Evolutionary conservation across 1,140 invertebrate genomes (phyloP).

Genomic region (Lutraria rhynchaena): DNA sequence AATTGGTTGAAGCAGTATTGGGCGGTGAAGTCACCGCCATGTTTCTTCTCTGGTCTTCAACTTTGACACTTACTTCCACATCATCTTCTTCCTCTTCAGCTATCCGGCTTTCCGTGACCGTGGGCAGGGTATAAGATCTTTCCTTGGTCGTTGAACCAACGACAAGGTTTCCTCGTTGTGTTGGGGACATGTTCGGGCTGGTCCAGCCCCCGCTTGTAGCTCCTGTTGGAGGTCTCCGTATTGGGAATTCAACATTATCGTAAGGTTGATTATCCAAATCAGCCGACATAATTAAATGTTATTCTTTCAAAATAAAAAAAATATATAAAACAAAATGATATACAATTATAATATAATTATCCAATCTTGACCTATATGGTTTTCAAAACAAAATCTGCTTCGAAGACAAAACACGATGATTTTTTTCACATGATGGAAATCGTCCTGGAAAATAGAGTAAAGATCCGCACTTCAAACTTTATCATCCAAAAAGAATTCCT

Average conservation of each 20-base stretch:
- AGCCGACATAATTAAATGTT: conserved; percentile 30
- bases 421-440: too few relatives aligned
- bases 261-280: conserved; percentile 63
- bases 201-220: conserved; percentile 11
- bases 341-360: too few relatives aligned
- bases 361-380: too few relatives aligned
- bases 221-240: conserved; percentile 53
- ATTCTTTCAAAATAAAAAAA: conserved; percentile 11
- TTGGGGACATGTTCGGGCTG: conserved; percentile 26
- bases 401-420: too few relatives aligned
- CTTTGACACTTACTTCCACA: conserved; percentile 30
- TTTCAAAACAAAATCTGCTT: too few relatives aligned
- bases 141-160: conserved; percentile 22
- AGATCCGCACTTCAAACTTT: too few relatives aligned
- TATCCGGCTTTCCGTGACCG: conserved; percentile 59
- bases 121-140: conserved; percentile 42
- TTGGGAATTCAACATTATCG: conserved; percentile 71
- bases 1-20: not conserved
- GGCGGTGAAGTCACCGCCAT: not conserved
- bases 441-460: too few relatives aligned
- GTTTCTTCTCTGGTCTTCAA: conserved; percentile 45
- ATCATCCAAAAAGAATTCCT: too few relatives aligned
- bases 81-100: conserved; percentile 60
- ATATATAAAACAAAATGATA: not conserved
- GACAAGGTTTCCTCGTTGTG: conserved; percentile 41